phyloP scores from a whole-genome alignment of 2,113 vertebrate species.

The Pterophyllum scalare region DNA sequence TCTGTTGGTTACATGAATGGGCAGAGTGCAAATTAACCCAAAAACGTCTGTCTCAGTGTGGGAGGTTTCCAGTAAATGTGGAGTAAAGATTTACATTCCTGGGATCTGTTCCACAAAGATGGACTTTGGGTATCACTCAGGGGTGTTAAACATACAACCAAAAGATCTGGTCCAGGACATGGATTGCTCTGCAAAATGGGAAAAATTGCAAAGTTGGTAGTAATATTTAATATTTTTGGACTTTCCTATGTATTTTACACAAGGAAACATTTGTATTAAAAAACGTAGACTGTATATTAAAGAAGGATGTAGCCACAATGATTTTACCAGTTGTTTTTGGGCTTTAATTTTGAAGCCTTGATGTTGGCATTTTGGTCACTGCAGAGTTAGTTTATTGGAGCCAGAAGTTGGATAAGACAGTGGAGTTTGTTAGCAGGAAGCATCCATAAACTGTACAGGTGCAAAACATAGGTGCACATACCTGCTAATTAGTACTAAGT shows the following conservation, averaged over 20 bases:
- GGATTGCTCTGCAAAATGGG: not conserved
- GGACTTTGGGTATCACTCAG: not conserved
- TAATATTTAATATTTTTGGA: not conserved
- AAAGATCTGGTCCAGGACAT: not conserved
- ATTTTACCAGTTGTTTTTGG: not conserved
- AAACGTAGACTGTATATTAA: not conserved
- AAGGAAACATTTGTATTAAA: not conserved
- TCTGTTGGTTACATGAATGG: not conserved
- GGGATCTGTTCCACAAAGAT: not conserved
- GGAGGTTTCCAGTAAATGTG: not conserved
- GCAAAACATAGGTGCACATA: not conserved
- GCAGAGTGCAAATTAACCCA: not conserved
- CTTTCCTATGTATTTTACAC: not conserved
- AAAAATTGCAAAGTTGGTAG: not conserved
- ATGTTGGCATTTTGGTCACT: not conserved
- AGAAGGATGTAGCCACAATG: accelerated
- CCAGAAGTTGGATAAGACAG: accelerated
- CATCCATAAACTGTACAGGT: not conserved
- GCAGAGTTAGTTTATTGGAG: not conserved
- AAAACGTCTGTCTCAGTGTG: not conserved
- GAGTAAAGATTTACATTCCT: not conserved
- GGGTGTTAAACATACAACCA: not conserved
- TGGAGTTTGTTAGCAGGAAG: not conserved
- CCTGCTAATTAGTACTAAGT: not conserved
- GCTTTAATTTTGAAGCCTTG: accelerated